phyloP scores from a whole-genome alignment of 2,888 invertebrate species.

The Himalopsyche anomala region DNA sequence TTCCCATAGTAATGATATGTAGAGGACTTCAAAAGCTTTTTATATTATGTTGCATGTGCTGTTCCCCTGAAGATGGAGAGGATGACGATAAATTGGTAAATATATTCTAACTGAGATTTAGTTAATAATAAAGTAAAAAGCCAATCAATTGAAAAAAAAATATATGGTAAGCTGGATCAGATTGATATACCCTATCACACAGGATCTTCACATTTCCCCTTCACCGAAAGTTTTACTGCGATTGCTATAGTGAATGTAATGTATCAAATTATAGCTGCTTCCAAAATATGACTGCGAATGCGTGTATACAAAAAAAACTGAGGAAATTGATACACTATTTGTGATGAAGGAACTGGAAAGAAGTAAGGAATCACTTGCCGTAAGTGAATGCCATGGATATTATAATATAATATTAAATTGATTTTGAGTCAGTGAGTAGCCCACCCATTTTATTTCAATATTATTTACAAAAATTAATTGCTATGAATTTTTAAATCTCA shows the following conservation, averaged over 20 bases:
- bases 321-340: constrained; percentile 38
- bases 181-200: too few species aligned
- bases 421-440: too few species aligned
- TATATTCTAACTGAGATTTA: neutral
- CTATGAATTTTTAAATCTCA: too few species aligned
- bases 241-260: too few species aligned
- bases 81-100: constrained; percentile 48
- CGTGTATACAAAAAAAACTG: neutral
- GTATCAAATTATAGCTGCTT: neutral
- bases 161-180: too few species aligned
- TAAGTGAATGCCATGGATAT: neutral
- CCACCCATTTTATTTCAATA: too few species aligned
- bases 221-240: too few species aligned
- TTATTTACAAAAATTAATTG: too few species aligned
- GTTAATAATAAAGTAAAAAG: neutral
- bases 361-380: constrained; percentile 38
- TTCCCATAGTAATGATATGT: constrained; percentile 18
- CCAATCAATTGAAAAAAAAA: too few species aligned
- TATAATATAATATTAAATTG: too few species aligned
- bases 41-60: constrained; percentile 43
- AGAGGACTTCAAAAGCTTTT: constrained; percentile 1
- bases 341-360: constrained; percentile 45
- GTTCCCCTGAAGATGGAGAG: constrained; percentile 1
- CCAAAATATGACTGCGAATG: constrained; percentile 13
- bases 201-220: too few species aligned